Conservation (phyloP, 2,113 vertebrate species). For the Macheiramphus alcinus region DNA sequence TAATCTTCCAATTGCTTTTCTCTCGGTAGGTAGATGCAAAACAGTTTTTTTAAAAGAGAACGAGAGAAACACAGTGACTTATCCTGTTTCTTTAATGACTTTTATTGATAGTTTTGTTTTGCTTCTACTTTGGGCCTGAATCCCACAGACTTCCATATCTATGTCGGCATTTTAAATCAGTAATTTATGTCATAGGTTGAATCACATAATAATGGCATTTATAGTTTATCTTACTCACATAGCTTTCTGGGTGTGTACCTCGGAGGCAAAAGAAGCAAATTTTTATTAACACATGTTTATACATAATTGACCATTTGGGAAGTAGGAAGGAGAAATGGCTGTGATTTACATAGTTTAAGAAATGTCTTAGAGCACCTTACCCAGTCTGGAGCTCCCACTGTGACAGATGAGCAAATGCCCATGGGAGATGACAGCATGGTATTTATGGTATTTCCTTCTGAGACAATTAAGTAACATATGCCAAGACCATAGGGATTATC, state of each 20-base stretch:
- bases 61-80: background rate
- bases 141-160: background rate
- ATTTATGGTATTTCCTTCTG: constrained; percentile 83
- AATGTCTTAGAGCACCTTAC: constrained; percentile 84
- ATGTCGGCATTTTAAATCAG: constrained; percentile 56
- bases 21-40: background rate
- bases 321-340: constrained; percentile 75
- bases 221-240: constrained; percentile 69
- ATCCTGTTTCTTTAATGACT: background rate
- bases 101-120: constrained; percentile 22
- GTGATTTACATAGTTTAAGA: constrained; percentile 80
- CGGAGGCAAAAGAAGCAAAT: constrained; percentile 74
- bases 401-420: constrained; percentile 84
- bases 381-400: constrained; percentile 81
- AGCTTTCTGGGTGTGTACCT: constrained; percentile 77
- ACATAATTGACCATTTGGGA: constrained; percentile 80
- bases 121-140: background rate
- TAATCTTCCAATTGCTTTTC: background rate
- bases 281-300: constrained; percentile 83
- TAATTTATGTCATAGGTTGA: constrained; percentile 74
- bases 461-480: constrained; percentile 91
- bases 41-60: background rate
- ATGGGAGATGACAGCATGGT: constrained; percentile 85
- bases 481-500: constrained; percentile 84
- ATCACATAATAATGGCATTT: constrained; percentile 62